These are phyloP conservation scores for Aphelenchoides besseyi DNA, from an alignment of 1,140 invertebrate species.

Conservation along the genomic window DNA sequence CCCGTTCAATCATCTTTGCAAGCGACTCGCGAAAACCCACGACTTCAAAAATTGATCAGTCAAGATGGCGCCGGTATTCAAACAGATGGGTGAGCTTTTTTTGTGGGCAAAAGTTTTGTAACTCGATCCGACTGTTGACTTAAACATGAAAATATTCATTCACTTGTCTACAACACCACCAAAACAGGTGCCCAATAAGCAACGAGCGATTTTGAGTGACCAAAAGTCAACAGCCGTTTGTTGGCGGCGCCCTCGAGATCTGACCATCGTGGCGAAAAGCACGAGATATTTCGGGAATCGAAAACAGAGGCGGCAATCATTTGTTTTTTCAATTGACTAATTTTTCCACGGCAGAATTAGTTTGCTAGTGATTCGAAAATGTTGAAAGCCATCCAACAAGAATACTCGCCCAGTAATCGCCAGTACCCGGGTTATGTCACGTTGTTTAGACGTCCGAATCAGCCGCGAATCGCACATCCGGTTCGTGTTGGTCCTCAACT, in stretches of 20 bases:
- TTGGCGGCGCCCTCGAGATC: no score
- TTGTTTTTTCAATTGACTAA: no score
- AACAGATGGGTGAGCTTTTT: not conserved
- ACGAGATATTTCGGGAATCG: no score
- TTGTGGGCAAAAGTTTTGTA: not conserved
- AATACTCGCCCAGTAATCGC: not conserved
- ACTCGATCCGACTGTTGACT: not conserved
- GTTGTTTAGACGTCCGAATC: not conserved
- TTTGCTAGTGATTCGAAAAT: no score
- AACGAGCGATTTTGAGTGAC: no score
- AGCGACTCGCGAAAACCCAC: not conserved
- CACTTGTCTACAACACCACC: no score
- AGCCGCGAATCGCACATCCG: not conserved
- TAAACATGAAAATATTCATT: no score
- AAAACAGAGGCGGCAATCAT: no score
- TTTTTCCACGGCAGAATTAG: no score
- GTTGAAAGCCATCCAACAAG: not conserved
- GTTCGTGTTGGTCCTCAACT: not conserved
- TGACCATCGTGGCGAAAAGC: no score
- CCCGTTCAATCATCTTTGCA: not conserved
- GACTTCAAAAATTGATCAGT: slow-evolving; percentile 12
- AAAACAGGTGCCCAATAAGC: no score
- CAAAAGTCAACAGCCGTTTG: no score
- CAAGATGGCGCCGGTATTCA: slow-evolving; percentile 6
- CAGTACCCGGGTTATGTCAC: not conserved